phyloP scores from a whole-genome alignment of 2,113 vertebrate species.

The Herpetotheres cachinnans region DNA sequence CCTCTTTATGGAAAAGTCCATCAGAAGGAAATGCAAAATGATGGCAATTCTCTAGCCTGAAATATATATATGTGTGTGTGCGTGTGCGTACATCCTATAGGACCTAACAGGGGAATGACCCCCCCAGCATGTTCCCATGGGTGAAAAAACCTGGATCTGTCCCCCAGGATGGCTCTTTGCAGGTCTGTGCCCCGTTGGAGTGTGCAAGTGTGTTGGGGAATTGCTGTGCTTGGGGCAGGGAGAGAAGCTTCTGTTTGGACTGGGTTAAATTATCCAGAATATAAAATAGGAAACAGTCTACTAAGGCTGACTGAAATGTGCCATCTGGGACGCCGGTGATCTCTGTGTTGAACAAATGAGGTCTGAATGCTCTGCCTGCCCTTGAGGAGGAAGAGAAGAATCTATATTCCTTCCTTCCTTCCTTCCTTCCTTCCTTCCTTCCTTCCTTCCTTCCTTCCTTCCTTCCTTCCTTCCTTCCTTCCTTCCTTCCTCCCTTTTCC shows the following conservation, averaged over 20 bases:
- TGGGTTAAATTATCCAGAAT: not conserved
- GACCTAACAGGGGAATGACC: not conserved
- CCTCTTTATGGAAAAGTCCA: not conserved
- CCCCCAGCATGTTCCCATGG: not conserved
- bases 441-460: not conserved
- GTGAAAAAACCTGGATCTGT: not conserved
- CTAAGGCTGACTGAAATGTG: not conserved
- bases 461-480: no score
- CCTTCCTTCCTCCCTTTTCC: not conserved
- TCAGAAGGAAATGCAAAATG: not conserved
- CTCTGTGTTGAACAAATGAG: not conserved
- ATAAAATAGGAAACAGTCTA: not conserved
- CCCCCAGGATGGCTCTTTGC: not conserved
- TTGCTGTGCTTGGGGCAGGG: not conserved
- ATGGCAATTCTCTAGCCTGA: not conserved
- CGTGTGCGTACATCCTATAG: fast-evolving
- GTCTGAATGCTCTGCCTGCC: not conserved
- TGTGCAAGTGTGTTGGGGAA: not conserved
- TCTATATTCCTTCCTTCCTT: not conserved
- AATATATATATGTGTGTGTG: not conserved
- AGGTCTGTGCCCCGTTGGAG: not conserved
- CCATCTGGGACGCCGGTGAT: not conserved
- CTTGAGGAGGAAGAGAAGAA: not conserved
- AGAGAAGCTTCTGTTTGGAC: not conserved
- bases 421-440: not conserved